phyloP scores from a whole-genome alignment of 92 coral and sea anemone species.

The Epizoanthus stellaris region DNA sequence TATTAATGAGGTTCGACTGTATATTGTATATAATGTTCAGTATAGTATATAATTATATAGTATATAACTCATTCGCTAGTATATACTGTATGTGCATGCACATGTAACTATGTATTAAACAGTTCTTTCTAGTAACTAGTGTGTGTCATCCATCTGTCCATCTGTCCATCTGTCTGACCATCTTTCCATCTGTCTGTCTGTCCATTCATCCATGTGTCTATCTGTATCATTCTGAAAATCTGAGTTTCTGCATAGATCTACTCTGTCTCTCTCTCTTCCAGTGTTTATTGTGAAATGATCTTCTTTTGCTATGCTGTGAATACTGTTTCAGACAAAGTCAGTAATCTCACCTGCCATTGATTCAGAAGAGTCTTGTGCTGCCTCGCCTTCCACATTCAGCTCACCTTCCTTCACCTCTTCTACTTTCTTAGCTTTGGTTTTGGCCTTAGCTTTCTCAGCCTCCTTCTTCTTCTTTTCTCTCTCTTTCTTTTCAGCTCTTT shows the following conservation, averaged over 20 bases:
- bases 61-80: too few species aligned
- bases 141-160: background rate
- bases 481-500: conserved; percentile 97
- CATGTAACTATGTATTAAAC: background rate
- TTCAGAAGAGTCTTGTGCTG: conserved; percentile 29
- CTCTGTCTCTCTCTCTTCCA: too few species aligned
- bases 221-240: too few species aligned
- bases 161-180: background rate
- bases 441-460: conserved; percentile 86
- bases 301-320: background rate
- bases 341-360: conserved; percentile 15
- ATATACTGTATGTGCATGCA: too few species aligned
- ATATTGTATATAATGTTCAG: too few species aligned
- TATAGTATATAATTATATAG: too few species aligned
- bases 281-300: too few species aligned
- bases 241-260: too few species aligned
- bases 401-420: conserved; percentile 41
- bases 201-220: too few species aligned
- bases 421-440: conserved; percentile 64
- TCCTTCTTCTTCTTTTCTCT: conserved; percentile 95
- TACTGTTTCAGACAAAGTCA: background rate
- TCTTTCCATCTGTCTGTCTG: conserved; percentile 5
- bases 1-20: too few species aligned
- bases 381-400: conserved; percentile 40
- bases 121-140: too few species aligned